Evolutionary conservation across 92 coral and sea anemone genomes (phyloP), one percentile per base, ranked within the genome.

Genomic region (Galaxea fascicularis): DNA sequence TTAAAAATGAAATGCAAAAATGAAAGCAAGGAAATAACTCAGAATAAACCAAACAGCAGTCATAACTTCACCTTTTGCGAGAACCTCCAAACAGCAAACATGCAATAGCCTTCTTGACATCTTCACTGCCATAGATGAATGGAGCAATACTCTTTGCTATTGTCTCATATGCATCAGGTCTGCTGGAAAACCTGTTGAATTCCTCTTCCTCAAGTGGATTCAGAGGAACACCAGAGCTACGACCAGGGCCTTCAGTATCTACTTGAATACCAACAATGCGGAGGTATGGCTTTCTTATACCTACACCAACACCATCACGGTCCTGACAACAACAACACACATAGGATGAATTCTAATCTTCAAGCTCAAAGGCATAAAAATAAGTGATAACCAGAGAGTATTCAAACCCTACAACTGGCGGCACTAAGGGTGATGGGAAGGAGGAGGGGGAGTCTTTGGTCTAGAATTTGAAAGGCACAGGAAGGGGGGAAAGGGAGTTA

Each of bases 91-190:
- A 96, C 90, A 96, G 66, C 70, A 96, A 80, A 77, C 98, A 96
- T n/a, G 99, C 91, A 87, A 96, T 96, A 1, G 93, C 88, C 74
- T 96, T 96, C 93, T 96, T 96, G 82, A 96, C 90, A 29, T 96
- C 98, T 53, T 90, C 98, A 76, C 96, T 91, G 26, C 99, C 99
- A 87, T 96, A 96, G 47, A 96, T 96, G 71, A 95, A 96, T 68
- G 99, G 99, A 8, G 99, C 99, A 91, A 96, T 96, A 77, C 99
- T 96, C 51, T 86, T 86, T n/a, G 99, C 94, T 80, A 96, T 80
- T 22, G 90, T 89, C 31, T 96, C 95, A 86, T 87, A 91, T 3
- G 93, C 97, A 85, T 96, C 98, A 73, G 96, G 89, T 65, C 95
- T 92, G 62, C 90, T 87, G 4, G 99, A 89, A 65, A 94, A 93